Base-by-base conservation (phyloP, 2,888 invertebrate species). In the Temnothorax rugatulus region DNA sequence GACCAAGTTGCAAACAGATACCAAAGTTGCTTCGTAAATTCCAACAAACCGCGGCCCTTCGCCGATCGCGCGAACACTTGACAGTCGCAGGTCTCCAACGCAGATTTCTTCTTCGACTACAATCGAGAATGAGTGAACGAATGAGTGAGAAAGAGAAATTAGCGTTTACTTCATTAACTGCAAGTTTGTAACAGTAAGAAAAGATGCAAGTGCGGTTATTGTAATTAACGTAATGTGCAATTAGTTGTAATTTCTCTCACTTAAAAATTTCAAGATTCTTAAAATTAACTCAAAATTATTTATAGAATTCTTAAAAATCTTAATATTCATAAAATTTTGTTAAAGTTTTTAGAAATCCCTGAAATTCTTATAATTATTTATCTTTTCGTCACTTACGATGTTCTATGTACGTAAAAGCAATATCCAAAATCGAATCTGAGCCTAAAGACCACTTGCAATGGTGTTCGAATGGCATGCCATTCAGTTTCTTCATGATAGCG, bases 1-100 rank as follows among this genome's bases (percentile, higher is more conserved):
- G 11, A 93, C 81, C 4, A 94, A 69, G 18, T 86, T 76, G 82
- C 91, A 93, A 69, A 93, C 84, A 21, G 89, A 68, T 13, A 90
- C 57, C 13, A 94, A 86, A n/a, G 93, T 93, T 13, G 90, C 90
- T 77, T 94, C 92, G 79, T 95, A 95, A 63, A 94, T 75, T 9
- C 86, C 73, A 9, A 88, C 83, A 7, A 76, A 47, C 44, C 89
- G 77, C 4, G 89, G 50, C 54, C 82, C 76, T 82, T 90, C 86
- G 0, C 84, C 89, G 4, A 87, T 38, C 7, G 83, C 85, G 8
- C 84, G 86, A 18, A 84, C 68, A 15, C 86, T 81, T 34, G 88
- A 76, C 47, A 94, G 63, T 77, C 81, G 84, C 34, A 93, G 11
- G 81, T 92, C 86, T 18, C 89, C 91, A 18, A 74, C 13, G 47